phyloP scores from a whole-genome alignment of 2,888 invertebrate species.

The Dioctria rufipes region DNA sequence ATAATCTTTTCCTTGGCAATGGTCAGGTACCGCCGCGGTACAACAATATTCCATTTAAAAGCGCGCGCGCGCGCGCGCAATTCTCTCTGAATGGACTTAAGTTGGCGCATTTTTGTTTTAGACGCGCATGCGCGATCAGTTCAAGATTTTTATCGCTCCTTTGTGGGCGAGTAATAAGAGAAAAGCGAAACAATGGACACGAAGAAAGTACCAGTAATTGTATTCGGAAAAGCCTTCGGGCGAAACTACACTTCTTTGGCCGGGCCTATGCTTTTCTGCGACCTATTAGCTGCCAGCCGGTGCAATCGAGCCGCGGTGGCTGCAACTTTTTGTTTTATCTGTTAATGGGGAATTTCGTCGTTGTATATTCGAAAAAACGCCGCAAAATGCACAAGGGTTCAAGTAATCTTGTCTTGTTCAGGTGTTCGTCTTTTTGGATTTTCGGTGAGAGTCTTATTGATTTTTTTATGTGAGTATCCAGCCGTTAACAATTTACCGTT shows the following conservation, averaged over 20 bases:
- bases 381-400: background rate
- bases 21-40: background rate
- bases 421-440: constrained; percentile 11
- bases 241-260: constrained; percentile 14
- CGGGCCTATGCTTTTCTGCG: background rate
- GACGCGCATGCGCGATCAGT: constrained; percentile 33
- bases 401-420: background rate
- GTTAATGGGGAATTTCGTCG: background rate
- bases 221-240: background rate
- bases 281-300: constrained; percentile 3
- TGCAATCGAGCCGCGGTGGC: background rate
- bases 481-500: constrained; percentile 54
- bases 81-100: constrained; percentile 30
- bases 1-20: constrained; percentile 33
- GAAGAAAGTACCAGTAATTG: constrained; percentile 42
- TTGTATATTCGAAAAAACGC: constrained; percentile 7
- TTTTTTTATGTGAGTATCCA: constrained; percentile 25
- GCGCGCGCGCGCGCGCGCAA: constrained; percentile 12
- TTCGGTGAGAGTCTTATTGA: constrained; percentile 33
- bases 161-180: constrained; percentile 42
- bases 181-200: constrained; percentile 14
- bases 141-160: constrained; percentile 31
- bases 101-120: background rate
- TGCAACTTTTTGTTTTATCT: constrained; percentile 13
- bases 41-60: constrained; percentile 33